phyloP scores from a whole-genome alignment of 2,888 invertebrate species.

The Anthophora plumipes region DNA sequence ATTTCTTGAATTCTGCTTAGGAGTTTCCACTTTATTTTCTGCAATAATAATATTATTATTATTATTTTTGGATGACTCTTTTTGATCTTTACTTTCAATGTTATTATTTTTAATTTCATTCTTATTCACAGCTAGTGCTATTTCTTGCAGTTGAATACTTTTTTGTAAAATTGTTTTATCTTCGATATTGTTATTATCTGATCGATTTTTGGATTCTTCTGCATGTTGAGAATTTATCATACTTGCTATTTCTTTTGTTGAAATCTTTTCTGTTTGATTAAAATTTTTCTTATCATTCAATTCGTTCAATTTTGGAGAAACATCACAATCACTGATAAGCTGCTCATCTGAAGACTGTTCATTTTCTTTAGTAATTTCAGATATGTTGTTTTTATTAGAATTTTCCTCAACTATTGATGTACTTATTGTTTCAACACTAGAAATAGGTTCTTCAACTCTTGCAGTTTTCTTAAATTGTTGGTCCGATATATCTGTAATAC shows the following conservation, averaged over 20 bases:
- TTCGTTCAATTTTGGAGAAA: constrained; percentile 24
- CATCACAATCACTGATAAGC: not conserved
- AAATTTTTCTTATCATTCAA: constrained; percentile 9
- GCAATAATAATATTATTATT: constrained; percentile 59
- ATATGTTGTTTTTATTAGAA: constrained; percentile 10
- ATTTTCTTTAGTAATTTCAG: constrained; percentile 26
- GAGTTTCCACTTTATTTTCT: constrained; percentile 54
- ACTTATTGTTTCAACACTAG: constrained; percentile 38
- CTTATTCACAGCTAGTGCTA: not conserved
- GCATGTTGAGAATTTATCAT: constrained; percentile 27
- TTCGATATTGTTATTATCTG: constrained; percentile 58
- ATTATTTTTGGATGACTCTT: constrained; percentile 54
- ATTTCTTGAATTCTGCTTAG: constrained; percentile 55
- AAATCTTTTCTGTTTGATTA: constrained; percentile 25
- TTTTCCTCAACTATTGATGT: constrained; percentile 11
- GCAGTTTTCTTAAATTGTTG: constrained; percentile 78
- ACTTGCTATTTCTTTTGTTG: not conserved
- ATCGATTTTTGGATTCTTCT: constrained; percentile 38
- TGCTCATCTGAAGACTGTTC: constrained; percentile 19
- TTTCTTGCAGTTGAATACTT: constrained; percentile 26
- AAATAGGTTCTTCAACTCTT: constrained; percentile 60
- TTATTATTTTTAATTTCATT: constrained; percentile 28
- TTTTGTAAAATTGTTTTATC: constrained; percentile 30
- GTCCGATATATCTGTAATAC: constrained; percentile 86
- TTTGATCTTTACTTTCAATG: constrained; percentile 28